Conservation (phyloP, 2,888 invertebrate genomes). For the Pristionchus fissidentatus region DNA sequence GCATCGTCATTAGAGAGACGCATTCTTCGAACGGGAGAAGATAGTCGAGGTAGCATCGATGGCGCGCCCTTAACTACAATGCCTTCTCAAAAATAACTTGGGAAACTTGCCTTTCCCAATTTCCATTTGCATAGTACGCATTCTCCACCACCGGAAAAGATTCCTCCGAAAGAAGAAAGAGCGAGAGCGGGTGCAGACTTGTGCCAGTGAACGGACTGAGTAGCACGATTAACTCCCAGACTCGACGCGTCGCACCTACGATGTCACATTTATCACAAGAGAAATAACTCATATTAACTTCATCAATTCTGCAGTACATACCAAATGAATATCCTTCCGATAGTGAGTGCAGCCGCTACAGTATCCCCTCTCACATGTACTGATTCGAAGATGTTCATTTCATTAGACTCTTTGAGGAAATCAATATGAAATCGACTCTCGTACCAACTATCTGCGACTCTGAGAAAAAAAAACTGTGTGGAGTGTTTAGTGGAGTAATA, state of each 20-base stretch:
- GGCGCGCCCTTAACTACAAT: constrained; percentile 34
- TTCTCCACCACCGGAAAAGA: constrained; percentile 40
- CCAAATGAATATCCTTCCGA: constrained; percentile 41
- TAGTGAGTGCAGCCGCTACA: constrained; percentile 25
- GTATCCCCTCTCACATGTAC: constrained; percentile 21
- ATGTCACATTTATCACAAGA: neutral
- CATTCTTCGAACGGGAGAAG: neutral
- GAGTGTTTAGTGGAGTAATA: neutral
- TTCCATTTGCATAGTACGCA: constrained; percentile 44
- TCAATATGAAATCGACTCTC: neutral
- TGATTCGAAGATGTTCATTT: neutral
- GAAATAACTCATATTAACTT: neutral
- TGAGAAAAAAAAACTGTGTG: neutral
- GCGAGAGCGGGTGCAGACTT: constrained; percentile 2
- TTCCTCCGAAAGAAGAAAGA: neutral
- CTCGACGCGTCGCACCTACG: neutral
- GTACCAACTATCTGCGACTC: neutral
- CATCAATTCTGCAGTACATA: neutral
- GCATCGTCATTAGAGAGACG: neutral
- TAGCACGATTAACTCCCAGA: constrained; percentile 26
- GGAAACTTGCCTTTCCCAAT: constrained; percentile 27
- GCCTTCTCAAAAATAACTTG: neutral
- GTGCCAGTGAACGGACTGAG: constrained; percentile 46
- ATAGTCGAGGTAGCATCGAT: constrained; percentile 33
- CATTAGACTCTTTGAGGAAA: constrained; percentile 19